Evolutionary conservation across 2,797 vertebrate species (phyloP).

Genomic region (Potorous gilbertii): DNA sequence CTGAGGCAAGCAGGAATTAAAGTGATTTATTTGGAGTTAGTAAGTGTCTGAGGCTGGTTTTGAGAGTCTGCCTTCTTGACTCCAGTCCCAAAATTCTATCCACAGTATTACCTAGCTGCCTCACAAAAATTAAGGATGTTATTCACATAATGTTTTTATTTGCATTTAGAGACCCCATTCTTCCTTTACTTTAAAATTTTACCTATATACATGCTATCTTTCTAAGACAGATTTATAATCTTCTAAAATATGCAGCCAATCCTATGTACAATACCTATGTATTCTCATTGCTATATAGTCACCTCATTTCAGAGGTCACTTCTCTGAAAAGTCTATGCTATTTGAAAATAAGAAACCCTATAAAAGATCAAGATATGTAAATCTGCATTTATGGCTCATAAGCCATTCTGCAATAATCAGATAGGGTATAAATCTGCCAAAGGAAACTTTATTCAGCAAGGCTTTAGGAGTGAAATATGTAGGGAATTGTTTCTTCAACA

Average conservation of each 20-base stretch:
- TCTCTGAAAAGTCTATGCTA: slow-evolving; percentile 12
- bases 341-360: slow-evolving; percentile 40
- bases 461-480: neutral
- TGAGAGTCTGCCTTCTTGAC: neutral
- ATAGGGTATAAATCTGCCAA: slow-evolving; percentile 18
- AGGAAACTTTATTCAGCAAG: slow-evolving; percentile 17
- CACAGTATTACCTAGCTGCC: neutral
- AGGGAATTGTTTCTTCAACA: neutral
- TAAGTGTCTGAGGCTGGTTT: neutral
- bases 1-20: neutral
- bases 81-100: neutral
- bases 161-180: slow-evolving; percentile 42
- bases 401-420: neutral
- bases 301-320: neutral
- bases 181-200: neutral
- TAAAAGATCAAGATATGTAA: neutral
- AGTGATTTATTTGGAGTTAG: neutral
- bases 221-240: neutral
- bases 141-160: neutral
- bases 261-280: neutral
- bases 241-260: slow-evolving; percentile 23
- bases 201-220: neutral
- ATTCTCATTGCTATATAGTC: slow-evolving; percentile 1
- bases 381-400: neutral
- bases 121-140: neutral